Evolutionary conservation across 2,888 invertebrate genomes (phyloP), one percentile per base, ranked within the genome.

Genomic region (Adela reaumurella): DNA sequence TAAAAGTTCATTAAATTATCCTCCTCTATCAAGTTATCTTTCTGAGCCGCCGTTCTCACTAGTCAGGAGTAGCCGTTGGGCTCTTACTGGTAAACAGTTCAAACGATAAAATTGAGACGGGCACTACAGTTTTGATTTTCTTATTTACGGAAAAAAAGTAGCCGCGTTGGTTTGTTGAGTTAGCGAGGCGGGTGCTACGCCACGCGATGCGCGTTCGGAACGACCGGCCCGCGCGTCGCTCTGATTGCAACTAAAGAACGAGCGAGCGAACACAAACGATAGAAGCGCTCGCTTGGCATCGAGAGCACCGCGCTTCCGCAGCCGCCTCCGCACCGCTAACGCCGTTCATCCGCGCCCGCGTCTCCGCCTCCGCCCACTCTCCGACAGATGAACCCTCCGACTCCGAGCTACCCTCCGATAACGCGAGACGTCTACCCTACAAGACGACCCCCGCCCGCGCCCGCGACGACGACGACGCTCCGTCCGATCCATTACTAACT

Each of bases 211-310:
- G 61, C 59, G 60, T 63, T 70, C 69, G 67, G 65, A 62, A 68
- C 74, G 76, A 62, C 68, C 74, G 70, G 63, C 60, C 70, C 65
- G 71, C 65, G 61, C 68, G 74, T 74, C 70, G 74, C 65, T 68
- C 68, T 63, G 64, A 63, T 62, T 62, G 60, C 63, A 59, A 77
- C 78, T 76, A 74, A 68, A 74, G 68, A 49, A 59, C 66, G 62
- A 24, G 24, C 24, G 24, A 24, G 24, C 24, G 24, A 24, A 24
- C 24, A 8, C 24, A 24, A 24, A 8, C 8, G 8, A 8, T 24
- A 24, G 24, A 24, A 8, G 8, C n/a, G n/a, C 35, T 35, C 35
- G 35, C 35, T 35, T 3, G 11, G 35, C 14, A 35, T 14, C 11
- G 35, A 35, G 35, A 35, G 35, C 35, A 35, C n/a, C n/a, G n/a